These are phyloP conservation scores for Megalonaias nervosa DNA, from an alignment of 1,140 invertebrate genomes.

Conservation along the genomic window DNA sequence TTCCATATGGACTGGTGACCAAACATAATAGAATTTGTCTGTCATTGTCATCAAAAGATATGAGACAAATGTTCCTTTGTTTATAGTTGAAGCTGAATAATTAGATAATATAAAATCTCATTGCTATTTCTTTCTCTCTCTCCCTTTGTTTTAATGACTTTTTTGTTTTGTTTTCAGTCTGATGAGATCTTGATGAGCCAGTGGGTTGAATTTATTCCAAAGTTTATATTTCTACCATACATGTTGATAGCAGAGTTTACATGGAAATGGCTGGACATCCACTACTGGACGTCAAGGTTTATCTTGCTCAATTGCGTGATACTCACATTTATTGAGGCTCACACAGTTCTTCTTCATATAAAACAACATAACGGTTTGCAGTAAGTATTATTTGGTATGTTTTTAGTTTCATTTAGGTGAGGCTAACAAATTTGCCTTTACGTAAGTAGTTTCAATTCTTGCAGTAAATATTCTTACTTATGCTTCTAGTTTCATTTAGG, in stretches of 20 bases:
- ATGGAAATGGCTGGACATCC: conserved; percentile 35
- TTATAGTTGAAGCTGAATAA: too few species aligned
- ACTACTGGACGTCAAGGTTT: conserved; percentile 33
- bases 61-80: too few species aligned
- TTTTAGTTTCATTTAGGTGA: too few species aligned
- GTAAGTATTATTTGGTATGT: too few species aligned
- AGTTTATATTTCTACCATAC: conserved; percentile 31
- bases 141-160: not conserved
- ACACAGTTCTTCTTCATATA: conserved; percentile 17
- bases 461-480: too few species aligned
- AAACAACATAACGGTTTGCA: not conserved
- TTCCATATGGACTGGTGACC: too few species aligned
- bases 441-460: too few species aligned
- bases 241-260: conserved; percentile 27
- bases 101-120: too few species aligned
- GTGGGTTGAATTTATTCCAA: conserved; percentile 33
- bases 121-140: not conserved
- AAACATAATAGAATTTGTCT: too few species aligned
- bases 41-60: too few species aligned
- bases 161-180: conserved; percentile 6
- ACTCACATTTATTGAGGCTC: conserved; percentile 18
- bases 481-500: too few species aligned
- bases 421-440: too few species aligned
- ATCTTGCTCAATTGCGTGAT: conserved; percentile 22
- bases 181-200: conserved; percentile 15